Percentiles rank a stretch among this genome's conserved stretches.
Evolutionary conservation across 2,113 vertebrate genomes (phyloP).

Genomic region (Chaenogobius annularis): DNA sequence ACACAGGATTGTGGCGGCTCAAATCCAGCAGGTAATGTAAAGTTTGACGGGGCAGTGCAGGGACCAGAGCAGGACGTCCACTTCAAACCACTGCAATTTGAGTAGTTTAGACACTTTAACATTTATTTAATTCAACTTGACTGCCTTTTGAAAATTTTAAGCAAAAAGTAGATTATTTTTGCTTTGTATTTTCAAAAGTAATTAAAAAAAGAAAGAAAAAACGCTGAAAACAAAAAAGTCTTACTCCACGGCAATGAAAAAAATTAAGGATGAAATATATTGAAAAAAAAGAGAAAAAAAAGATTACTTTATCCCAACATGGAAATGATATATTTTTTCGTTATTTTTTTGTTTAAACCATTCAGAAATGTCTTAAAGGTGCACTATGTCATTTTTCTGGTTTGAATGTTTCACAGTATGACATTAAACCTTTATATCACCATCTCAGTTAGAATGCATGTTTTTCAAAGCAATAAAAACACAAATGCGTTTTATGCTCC

Average conservation of each 20-base stretch:
- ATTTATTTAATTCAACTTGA: not conserved
- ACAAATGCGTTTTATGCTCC: not conserved
- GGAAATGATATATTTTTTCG: too few relatives aligned
- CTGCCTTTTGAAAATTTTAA: not conserved
- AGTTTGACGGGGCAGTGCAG: conserved; percentile 58
- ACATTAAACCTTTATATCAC: not conserved
- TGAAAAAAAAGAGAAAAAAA: too few relatives aligned
- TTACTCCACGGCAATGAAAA: too few relatives aligned
- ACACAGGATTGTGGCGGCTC: conserved; percentile 54
- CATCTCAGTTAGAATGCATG: not conserved
- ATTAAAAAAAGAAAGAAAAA: too few relatives aligned
- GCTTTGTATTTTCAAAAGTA: too few relatives aligned
- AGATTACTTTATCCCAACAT: too few relatives aligned
- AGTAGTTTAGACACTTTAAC: not conserved
- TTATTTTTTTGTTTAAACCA: too few relatives aligned
- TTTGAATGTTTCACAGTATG: not conserved
- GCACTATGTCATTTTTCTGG: not conserved
- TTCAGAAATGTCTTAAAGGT: not conserved
- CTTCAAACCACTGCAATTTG: not conserved
- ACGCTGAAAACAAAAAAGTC: too few relatives aligned
- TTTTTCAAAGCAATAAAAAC: not conserved
- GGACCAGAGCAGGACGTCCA: not conserved
- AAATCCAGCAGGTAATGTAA: conserved; percentile 61
- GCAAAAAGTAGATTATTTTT: too few relatives aligned
- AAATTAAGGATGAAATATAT: too few relatives aligned